phyloP scores from a whole-genome alignment of 2,797 vertebrate species.

The Melanotaenia pygmaea region DNA sequence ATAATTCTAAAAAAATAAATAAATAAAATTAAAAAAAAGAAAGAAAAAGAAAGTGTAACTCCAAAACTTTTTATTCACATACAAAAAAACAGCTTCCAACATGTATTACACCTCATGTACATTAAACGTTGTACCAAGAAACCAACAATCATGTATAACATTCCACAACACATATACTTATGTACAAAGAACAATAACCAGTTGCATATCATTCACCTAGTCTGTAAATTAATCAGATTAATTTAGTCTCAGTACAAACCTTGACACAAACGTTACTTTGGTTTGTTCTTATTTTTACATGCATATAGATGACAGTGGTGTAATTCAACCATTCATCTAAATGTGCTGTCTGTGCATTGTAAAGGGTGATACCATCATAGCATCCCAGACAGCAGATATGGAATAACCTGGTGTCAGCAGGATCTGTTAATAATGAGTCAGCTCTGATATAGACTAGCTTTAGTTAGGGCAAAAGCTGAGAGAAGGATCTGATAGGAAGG shows the following conservation, averaged over 20 bases:
- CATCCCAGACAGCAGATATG: slow-evolving; percentile 63
- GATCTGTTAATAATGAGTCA: slow-evolving; percentile 78
- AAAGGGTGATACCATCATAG: slow-evolving; percentile 61
- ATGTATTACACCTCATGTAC: slow-evolving; percentile 38
- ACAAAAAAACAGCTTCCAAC: slow-evolving; percentile 41
- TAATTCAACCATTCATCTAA: slow-evolving; percentile 61
- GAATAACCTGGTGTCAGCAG: slow-evolving; percentile 80
- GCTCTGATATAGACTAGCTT: slow-evolving; percentile 70
- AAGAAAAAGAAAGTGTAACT: slow-evolving; percentile 27
- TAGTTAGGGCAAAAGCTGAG: slow-evolving; percentile 73
- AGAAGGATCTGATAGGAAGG: slow-evolving; percentile 68
- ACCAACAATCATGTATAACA: slow-evolving; percentile 62
- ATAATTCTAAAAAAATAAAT: neutral
- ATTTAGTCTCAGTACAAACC: slow-evolving; percentile 20
- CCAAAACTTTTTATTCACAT: slow-evolving; percentile 76
- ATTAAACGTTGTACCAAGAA: slow-evolving; percentile 44
- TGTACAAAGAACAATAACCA: slow-evolving; percentile 60
- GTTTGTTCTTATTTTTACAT: slow-evolving; percentile 11
- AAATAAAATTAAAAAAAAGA: neutral
- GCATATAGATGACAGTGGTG: slow-evolving; percentile 44
- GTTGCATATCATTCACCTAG: slow-evolving; percentile 20
- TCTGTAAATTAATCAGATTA: slow-evolving; percentile 30
- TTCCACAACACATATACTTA: slow-evolving; percentile 61
- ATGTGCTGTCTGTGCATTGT: slow-evolving; percentile 66
- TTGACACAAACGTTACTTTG: slow-evolving; percentile 3